Conservation (phyloP, 2,797 vertebrate species). For the Galago senegalensis region DNA sequence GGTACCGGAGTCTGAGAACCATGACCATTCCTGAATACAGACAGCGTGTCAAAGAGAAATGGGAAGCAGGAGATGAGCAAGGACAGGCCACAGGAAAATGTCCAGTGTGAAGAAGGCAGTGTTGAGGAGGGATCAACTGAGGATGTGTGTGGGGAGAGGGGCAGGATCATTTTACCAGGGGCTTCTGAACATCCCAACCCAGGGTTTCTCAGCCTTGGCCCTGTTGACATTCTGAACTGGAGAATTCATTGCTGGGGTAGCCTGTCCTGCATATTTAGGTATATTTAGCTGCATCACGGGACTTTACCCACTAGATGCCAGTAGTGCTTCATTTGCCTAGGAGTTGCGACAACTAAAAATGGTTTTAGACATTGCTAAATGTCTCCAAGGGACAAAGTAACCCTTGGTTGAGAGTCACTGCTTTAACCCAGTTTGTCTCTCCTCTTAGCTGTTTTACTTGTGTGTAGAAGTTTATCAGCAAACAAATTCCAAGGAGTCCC, state of each 20-base stretch:
- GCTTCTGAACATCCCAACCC: neutral
- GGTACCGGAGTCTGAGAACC: neutral
- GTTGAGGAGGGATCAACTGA: neutral
- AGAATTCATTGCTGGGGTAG: neutral
- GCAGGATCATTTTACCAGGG: neutral
- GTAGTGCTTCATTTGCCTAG: neutral
- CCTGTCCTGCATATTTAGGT: neutral
- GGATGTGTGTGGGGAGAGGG: no score
- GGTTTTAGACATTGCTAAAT: neutral
- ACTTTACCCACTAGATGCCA: neutral
- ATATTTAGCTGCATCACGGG: neutral
- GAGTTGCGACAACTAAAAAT: neutral
- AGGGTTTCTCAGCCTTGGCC: neutral
- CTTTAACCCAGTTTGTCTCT: slow-evolving; percentile 49
- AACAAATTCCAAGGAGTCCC: slow-evolving; percentile 93
- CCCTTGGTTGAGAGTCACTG: neutral
- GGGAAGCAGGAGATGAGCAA: neutral
- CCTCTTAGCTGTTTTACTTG: slow-evolving; percentile 94
- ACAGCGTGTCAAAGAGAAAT: neutral
- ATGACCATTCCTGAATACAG: neutral
- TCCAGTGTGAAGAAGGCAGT: neutral
- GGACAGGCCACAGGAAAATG: neutral
- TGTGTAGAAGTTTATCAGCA: slow-evolving; percentile 95
- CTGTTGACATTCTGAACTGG: neutral
- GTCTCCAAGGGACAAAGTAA: neutral